Conservation (phyloP, 2,113 vertebrate species). For the Zosterops hypoxanthus region DNA sequence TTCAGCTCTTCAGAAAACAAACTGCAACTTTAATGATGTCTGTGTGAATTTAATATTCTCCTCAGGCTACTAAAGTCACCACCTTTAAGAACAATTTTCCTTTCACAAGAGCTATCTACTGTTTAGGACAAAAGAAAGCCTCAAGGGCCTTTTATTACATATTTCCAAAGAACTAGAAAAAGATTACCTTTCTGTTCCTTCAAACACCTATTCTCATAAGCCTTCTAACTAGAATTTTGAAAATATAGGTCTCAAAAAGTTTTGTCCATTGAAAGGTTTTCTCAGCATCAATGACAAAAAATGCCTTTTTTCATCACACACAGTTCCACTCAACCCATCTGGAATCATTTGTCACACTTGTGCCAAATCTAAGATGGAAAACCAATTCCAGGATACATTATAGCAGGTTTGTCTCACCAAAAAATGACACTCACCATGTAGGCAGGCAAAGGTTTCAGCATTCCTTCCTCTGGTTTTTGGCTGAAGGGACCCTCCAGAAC, state of each 20-base stretch:
- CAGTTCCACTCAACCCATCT: background rate
- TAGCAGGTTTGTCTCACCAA: background rate
- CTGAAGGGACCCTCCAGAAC: slow-evolving; percentile 87
- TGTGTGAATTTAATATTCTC: background rate
- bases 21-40: background rate
- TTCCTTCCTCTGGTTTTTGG: slow-evolving; percentile 84
- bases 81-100: background rate
- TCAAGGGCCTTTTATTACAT: background rate
- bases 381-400: background rate
- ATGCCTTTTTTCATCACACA: background rate
- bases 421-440: slow-evolving; percentile 84
- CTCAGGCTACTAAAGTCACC: background rate
- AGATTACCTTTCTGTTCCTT: background rate
- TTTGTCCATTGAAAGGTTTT: background rate
- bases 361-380: background rate
- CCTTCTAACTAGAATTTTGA: background rate
- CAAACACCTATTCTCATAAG: background rate
- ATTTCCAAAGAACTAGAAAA: background rate
- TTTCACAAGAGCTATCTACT: background rate
- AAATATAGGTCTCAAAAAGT: background rate
- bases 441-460: slow-evolving; percentile 83
- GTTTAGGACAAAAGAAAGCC: background rate
- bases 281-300: background rate
- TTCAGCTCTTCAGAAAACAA: background rate
- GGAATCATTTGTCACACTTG: background rate